A percentile compares a stretch with the other conserved stretches of the same genome.
phyloP scores from a whole-genome alignment of 2,888 invertebrate species.

The Cantharis rufa region DNA sequence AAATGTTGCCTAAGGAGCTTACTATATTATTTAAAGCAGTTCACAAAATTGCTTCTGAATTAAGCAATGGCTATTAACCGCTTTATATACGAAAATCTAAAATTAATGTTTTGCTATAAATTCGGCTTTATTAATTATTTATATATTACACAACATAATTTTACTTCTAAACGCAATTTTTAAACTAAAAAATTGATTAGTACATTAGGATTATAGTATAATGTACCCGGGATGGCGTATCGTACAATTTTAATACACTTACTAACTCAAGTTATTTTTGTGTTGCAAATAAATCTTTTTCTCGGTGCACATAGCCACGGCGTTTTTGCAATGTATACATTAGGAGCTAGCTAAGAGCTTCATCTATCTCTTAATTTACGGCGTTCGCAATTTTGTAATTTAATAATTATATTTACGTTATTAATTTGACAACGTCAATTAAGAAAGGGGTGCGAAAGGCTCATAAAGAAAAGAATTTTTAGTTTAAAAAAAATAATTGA shows the following conservation, averaged over 20 bases:
- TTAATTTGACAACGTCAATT: no score
- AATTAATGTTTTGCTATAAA: background rate
- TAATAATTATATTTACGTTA: no score
- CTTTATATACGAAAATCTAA: background rate
- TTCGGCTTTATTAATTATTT: background rate
- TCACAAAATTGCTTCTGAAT: background rate
- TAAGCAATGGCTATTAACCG: background rate
- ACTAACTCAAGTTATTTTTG: no score
- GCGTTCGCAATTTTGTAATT: no score
- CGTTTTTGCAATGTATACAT: background rate
- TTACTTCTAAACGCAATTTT: background rate
- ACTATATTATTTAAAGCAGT: background rate
- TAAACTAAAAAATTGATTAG: background rate
- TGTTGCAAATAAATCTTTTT: background rate
- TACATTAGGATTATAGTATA: background rate
- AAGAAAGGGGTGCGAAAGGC: no score
- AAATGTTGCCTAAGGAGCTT: background rate
- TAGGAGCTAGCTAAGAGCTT: no score
- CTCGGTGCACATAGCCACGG: background rate
- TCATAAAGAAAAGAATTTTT: no score
- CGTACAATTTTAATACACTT: background rate
- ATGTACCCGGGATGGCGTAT: background rate
- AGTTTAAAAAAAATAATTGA: no score
- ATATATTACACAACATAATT: background rate
- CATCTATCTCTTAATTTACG: no score